Conservation (phyloP, 2,888 invertebrate species). For the Latrodectus elegans region DNA sequence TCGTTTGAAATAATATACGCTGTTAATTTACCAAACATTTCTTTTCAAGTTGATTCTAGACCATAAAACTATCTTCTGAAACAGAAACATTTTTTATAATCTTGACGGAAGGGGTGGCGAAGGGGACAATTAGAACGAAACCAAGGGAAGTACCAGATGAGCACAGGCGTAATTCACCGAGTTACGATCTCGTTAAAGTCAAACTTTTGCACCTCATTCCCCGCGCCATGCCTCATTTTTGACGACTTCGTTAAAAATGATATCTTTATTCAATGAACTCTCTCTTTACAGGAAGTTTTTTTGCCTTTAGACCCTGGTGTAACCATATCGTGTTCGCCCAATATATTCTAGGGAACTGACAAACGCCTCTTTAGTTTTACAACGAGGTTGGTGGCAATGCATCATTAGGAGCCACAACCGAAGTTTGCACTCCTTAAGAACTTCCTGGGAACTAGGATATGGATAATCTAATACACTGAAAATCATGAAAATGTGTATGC, state of each 20-base stretch:
- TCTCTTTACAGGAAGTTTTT: background rate
- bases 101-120: background rate
- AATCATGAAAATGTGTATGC: too few species aligned
- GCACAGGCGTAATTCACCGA: conserved; percentile 43
- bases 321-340: background rate
- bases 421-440: too few species aligned
- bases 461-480: too few species aligned
- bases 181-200: conserved; percentile 53
- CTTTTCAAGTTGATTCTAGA: too few species aligned
- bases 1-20: too few species aligned
- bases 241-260: conserved; percentile 58
- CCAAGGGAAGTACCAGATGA: background rate
- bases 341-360: background rate
- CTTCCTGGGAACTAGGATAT: too few species aligned
- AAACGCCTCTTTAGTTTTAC: background rate
- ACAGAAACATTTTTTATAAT: too few species aligned
- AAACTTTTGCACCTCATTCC: conserved; percentile 34
- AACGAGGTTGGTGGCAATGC: background rate
- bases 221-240: conserved; percentile 30
- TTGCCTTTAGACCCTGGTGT: background rate
- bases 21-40: too few species aligned
- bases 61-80: too few species aligned
- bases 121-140: background rate
- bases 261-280: conserved; percentile 18
- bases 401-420: background rate